These are phyloP conservation scores for Chanos chanos DNA, from an alignment of 2,797 vertebrate species.

Conservation along the genomic window DNA sequence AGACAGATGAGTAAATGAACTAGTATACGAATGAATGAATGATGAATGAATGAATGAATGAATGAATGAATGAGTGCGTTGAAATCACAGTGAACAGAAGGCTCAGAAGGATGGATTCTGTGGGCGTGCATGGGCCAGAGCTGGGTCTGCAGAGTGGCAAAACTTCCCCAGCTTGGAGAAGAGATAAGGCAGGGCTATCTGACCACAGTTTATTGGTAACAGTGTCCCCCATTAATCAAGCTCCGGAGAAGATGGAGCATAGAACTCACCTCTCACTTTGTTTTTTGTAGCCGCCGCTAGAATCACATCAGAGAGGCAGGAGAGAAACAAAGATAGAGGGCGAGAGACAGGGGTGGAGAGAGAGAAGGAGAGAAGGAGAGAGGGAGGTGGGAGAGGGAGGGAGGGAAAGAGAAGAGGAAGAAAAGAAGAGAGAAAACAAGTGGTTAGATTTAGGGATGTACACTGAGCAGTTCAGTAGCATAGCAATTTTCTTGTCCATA, in stretches of 20 bases:
- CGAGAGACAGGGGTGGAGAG: slow-evolving; percentile 18
- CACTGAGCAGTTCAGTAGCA: slow-evolving; percentile 24
- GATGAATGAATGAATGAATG: too few relatives aligned
- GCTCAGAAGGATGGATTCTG: too few relatives aligned
- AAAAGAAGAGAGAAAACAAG: slow-evolving; percentile 55
- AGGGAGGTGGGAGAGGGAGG: slow-evolving; percentile 75
- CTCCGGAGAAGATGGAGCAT: slow-evolving; percentile 55
- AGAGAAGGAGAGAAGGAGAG: slow-evolving; percentile 72
- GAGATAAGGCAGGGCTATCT: slow-evolving; percentile 45
- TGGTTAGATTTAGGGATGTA: slow-evolving; percentile 56
- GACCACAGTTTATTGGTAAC: slow-evolving; percentile 45
- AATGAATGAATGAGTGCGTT: too few relatives aligned
- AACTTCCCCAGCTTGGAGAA: slow-evolving; percentile 41
- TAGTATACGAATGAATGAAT: neutral
- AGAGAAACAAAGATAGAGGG: neutral
- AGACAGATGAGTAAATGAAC: neutral
- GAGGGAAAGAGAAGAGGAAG: slow-evolving; percentile 64
- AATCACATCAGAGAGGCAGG: slow-evolving; percentile 67
- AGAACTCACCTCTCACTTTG: slow-evolving; percentile 94
- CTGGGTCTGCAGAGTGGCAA: neutral
- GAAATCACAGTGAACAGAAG: too few relatives aligned
- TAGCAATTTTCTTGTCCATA: slow-evolving; percentile 10
- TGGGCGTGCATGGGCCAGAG: too few relatives aligned
- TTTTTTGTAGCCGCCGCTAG: slow-evolving; percentile 94
- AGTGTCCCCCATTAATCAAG: slow-evolving; percentile 48